phyloP scores from a whole-genome alignment of 2,888 invertebrate species.

The Invenusta paracnida region DNA sequence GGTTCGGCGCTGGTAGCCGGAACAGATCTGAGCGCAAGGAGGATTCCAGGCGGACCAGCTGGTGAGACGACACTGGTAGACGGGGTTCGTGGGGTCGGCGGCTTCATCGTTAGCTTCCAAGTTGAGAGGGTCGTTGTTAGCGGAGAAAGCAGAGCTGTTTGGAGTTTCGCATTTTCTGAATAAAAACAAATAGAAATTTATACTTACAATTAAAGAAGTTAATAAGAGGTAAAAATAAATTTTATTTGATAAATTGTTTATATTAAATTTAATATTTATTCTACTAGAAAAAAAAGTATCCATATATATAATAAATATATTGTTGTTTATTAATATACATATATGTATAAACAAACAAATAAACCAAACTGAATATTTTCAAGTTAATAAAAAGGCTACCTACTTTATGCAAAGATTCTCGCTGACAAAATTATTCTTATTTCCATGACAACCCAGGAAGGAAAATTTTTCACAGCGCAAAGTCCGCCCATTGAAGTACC shows the following conservation, averaged over 20 bases:
- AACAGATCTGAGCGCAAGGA: neutral
- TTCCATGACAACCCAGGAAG: constrained; percentile 39
- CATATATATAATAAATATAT: too few relatives aligned
- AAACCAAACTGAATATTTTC: too few relatives aligned
- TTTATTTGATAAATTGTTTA: too few relatives aligned
- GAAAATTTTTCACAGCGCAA: constrained; percentile 20
- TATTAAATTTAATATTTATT: too few relatives aligned
- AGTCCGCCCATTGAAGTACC: constrained; percentile 34
- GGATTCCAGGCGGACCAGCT: neutral
- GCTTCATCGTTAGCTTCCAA: neutral
- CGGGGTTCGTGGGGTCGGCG: neutral
- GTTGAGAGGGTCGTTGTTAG: neutral
- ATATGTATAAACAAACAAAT: too few relatives aligned
- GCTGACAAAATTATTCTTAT: constrained; percentile 40
- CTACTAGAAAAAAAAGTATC: too few relatives aligned
- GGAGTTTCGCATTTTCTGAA: too few relatives aligned
- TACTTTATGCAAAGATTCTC: neutral
- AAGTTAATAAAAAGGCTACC: too few relatives aligned
- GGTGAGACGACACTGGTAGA: neutral
- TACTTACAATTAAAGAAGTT: too few relatives aligned
- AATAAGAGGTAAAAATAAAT: too few relatives aligned
- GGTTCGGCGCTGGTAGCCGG: neutral
- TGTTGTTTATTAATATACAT: too few relatives aligned
- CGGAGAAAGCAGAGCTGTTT: neutral
- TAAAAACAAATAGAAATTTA: too few relatives aligned